These are phyloP conservation scores for Cydia splendana DNA, from an alignment of 1,140 invertebrate species.

Conservation along the genomic window DNA sequence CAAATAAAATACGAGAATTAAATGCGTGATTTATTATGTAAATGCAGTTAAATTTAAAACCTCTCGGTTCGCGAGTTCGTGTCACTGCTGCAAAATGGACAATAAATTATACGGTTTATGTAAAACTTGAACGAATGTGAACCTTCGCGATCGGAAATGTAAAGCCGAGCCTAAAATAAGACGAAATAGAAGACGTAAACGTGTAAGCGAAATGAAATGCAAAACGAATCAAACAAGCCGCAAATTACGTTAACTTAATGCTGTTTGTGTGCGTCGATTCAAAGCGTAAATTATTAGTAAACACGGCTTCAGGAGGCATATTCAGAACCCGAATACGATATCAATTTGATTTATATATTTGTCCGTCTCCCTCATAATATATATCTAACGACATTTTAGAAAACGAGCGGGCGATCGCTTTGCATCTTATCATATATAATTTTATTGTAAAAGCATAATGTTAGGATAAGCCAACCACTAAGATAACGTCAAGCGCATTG, in stretches of 20 bases:
- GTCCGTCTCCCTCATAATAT: not conserved
- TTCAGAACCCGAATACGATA: slow-evolving; percentile 39
- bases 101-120: slow-evolving; percentile 35
- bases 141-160: slow-evolving; percentile 20
- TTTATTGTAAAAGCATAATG: no score
- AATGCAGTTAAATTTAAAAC: slow-evolving; percentile 25
- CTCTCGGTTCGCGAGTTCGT: not conserved
- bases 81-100: slow-evolving; percentile 24
- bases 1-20: slow-evolving; percentile 39
- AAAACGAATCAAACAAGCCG: slow-evolving; percentile 26
- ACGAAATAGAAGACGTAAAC: slow-evolving; percentile 15
- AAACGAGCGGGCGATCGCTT: no score
- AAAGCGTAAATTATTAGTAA: slow-evolving; percentile 66
- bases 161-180: slow-evolving; percentile 16
- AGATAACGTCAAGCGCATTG: no score
- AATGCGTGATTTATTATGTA: slow-evolving; percentile 42
- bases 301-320: slow-evolving; percentile 54
- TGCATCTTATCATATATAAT: no score
- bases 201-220: slow-evolving; percentile 6
- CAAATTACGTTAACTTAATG: slow-evolving; percentile 44
- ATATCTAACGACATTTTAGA: no score
- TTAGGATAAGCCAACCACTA: no score
- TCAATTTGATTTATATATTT: not conserved
- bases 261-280: slow-evolving; percentile 53
- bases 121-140: slow-evolving; percentile 31